Conservation (phyloP, 2,888 invertebrate species). For the Cheilosia pagana region DNA sequence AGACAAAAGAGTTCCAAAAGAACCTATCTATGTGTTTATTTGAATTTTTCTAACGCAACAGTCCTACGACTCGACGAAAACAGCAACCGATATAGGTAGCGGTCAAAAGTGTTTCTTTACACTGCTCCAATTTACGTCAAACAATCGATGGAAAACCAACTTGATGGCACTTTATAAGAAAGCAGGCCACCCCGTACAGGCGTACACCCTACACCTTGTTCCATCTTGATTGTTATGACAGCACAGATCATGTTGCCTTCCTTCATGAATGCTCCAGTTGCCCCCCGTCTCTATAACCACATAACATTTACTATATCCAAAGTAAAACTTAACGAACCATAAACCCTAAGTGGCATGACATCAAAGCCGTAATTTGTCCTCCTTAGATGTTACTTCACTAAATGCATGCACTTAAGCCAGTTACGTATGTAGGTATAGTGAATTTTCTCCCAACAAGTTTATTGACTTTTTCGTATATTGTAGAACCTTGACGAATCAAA, state of each 20-base stretch:
- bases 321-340: conserved; percentile 67
- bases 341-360: conserved; percentile 66
- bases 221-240: conserved; percentile 57
- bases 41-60: too few relatives aligned
- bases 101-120: neutral
- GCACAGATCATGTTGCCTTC: conserved; percentile 66
- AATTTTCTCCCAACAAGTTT: conserved; percentile 15
- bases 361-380: conserved; percentile 62
- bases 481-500: neutral
- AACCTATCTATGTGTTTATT: too few relatives aligned
- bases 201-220: conserved; percentile 23
- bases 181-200: conserved; percentile 56
- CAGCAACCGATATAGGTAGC: too few relatives aligned
- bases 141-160: conserved; percentile 47
- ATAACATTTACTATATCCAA: conserved; percentile 1
- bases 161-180: conserved; percentile 42
- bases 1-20: too few relatives aligned
- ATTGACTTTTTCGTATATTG: conserved; percentile 38
- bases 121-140: conserved; percentile 59
- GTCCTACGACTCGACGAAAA: too few relatives aligned
- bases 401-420: conserved; percentile 33
- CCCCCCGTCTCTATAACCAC: conserved; percentile 39
- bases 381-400: conserved; percentile 32
- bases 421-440: conserved; percentile 21
- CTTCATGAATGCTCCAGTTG: conserved; percentile 61